phyloP scores from a whole-genome alignment of 2,113 vertebrate genomes.

The Lepisosteus osseus region DNA sequence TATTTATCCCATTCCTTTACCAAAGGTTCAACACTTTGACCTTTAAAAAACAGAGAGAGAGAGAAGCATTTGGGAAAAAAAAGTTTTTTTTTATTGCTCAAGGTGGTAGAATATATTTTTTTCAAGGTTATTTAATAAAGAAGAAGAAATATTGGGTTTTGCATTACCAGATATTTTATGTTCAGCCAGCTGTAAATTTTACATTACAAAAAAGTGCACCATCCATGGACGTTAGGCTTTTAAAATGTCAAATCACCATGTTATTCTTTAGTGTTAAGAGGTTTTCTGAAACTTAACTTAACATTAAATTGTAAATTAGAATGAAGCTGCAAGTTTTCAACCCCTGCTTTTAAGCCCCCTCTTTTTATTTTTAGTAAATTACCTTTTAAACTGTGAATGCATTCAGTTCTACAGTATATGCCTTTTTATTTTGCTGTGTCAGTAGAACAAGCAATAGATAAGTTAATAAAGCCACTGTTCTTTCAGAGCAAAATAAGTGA shows the following conservation, averaged over 20 bases:
- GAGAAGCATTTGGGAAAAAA: not conserved
- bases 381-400: too few species aligned
- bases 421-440: too few species aligned
- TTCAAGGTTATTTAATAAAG: constrained; percentile 27
- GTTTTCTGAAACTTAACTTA: not conserved
- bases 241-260: constrained; percentile 33
- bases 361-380: too few species aligned
- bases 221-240: constrained; percentile 18
- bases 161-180: not conserved
- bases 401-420: too few species aligned
- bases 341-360: too few species aligned
- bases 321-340: too few species aligned
- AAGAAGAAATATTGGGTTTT: constrained; percentile 7
- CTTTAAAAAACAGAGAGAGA: constrained; percentile 26
- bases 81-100: not conserved
- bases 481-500: too few species aligned
- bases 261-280: constrained; percentile 2
- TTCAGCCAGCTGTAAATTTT: constrained; percentile 5
- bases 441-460: too few species aligned
- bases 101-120: constrained; percentile 14
- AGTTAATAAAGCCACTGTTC: too few species aligned
- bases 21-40: constrained; percentile 39
- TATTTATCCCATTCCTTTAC: constrained; percentile 39
- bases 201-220: constrained; percentile 12
- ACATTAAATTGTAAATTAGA: constrained; percentile 1